A percentile compares a stretch with the other conserved stretches of the same genome.
Evolutionary conservation across 2,888 invertebrate genomes (phyloP).

Genomic region (Eulithis prunata): DNA sequence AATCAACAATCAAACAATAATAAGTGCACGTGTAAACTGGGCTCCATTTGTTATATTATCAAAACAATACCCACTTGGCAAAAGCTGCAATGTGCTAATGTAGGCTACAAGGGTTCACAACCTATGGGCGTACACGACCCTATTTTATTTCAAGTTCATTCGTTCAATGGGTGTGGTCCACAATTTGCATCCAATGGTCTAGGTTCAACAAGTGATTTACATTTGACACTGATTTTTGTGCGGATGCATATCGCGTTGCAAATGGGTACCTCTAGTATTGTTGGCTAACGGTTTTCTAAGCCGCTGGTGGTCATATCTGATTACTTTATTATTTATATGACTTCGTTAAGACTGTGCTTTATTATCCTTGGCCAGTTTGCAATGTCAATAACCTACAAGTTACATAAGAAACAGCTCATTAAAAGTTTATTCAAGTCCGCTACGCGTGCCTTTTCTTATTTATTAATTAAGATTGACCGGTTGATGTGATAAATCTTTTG

Average conservation of each 20-base stretch:
- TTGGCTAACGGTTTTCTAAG: constrained; percentile 23
- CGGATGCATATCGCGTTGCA: constrained; percentile 28
- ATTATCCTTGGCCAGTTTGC: background rate
- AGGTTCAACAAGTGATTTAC: constrained; percentile 38
- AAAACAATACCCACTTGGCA: constrained; percentile 35
- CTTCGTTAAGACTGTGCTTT: constrained; percentile 21
- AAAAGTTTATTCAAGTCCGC: constrained; percentile 1
- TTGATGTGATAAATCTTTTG: constrained; percentile 40
- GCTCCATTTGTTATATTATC: constrained; percentile 27
- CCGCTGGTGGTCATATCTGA: constrained; percentile 32
- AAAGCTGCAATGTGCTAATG: constrained; percentile 28
- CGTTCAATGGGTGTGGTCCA: constrained; percentile 55
- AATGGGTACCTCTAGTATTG: constrained; percentile 10
- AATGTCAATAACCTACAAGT: constrained; percentile 8
- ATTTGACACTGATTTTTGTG: constrained; percentile 34
- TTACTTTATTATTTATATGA: constrained; percentile 37
- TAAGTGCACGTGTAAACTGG: constrained; percentile 27
- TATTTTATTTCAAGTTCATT: constrained; percentile 63
- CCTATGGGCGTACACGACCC: constrained; percentile 59
- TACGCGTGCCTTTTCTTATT: too few relatives aligned
- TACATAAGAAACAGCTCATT: constrained; percentile 3
- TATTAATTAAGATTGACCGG: constrained; percentile 37
- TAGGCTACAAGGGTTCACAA: constrained; percentile 58
- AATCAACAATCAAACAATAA: constrained; percentile 25
- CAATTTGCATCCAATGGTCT: constrained; percentile 63